Evolutionary conservation across 2,888 invertebrate genomes (phyloP).

Genomic region (Lasioglossum marginatum): DNA sequence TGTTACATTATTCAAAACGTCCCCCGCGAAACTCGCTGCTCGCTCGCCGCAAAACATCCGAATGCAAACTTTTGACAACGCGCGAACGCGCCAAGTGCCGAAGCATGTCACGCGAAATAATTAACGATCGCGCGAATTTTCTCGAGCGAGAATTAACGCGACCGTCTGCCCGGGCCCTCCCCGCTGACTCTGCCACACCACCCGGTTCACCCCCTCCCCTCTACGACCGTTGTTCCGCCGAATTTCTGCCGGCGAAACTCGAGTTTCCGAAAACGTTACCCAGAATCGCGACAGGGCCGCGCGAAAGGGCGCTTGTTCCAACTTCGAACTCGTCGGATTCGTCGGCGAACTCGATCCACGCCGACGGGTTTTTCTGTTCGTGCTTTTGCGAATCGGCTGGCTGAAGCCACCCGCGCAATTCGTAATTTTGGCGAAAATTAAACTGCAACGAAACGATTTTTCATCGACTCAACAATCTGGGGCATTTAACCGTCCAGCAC

Average conservation of each 20-base stretch:
- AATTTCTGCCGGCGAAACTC: slow-evolving; percentile 11
- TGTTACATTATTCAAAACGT: slow-evolving; percentile 84
- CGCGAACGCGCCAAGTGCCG: slow-evolving; percentile 72
- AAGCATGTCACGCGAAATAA: slow-evolving; percentile 81
- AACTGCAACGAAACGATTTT: background rate
- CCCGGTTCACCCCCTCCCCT: background rate
- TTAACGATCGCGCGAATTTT: slow-evolving; percentile 80
- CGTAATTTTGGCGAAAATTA: background rate
- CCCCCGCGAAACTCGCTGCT: slow-evolving; percentile 78
- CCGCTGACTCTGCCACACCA: background rate
- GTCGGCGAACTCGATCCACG: background rate
- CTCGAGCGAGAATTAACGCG: slow-evolving; percentile 71
- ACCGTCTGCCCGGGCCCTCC: background rate
- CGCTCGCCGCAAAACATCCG: slow-evolving; percentile 78
- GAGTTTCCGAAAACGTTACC: slow-evolving; percentile 43
- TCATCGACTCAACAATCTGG: background rate
- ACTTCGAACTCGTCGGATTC: slow-evolving; percentile 5
- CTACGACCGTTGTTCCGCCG: slow-evolving; percentile 13
- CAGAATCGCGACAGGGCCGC: background rate
- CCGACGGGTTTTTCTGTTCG: background rate
- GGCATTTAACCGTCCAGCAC: background rate
- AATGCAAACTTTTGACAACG: slow-evolving; percentile 82
- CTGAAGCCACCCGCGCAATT: background rate
- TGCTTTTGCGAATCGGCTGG: background rate
- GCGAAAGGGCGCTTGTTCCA: slow-evolving; percentile 16